Evolutionary conservation across 2,888 invertebrate genomes (phyloP).

Genomic region (Lamellibrachia columna): DNA sequence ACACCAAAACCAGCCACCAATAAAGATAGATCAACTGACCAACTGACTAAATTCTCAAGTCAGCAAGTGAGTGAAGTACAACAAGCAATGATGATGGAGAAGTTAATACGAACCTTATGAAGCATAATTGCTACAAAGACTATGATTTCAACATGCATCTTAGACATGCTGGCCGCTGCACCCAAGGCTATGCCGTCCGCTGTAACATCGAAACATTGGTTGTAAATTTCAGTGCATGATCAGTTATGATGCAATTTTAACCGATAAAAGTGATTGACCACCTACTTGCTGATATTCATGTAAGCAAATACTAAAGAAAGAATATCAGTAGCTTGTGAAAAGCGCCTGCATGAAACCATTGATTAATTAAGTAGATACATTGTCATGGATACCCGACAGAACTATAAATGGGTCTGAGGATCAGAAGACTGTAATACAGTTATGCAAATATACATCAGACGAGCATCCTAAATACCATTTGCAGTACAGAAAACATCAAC

Average conservation of each 20-base stretch:
- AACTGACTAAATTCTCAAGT: background rate
- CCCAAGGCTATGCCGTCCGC: constrained; percentile 97
- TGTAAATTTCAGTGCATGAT: background rate
- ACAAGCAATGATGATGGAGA: background rate
- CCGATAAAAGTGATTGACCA: too few species aligned
- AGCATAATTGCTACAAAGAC: constrained; percentile 99
- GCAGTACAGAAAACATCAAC: too few species aligned
- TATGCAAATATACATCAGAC: too few species aligned
- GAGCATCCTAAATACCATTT: too few species aligned
- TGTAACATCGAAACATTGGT: constrained; percentile 53
- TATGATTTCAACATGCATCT: constrained; percentile 95
- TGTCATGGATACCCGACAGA: too few species aligned
- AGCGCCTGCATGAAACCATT: too few species aligned
- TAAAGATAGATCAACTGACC: constrained; percentile 21
- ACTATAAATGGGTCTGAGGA: too few species aligned
- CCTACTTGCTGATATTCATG: too few species aligned
- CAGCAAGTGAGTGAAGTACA: background rate
- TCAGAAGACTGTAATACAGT: too few species aligned
- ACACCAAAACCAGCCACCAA: constrained; percentile 6
- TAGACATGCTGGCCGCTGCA: constrained; percentile 96
- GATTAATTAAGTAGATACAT: too few species aligned
- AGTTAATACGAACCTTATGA: constrained; percentile 77
- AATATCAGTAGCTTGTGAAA: too few species aligned
- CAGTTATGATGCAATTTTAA: background rate
- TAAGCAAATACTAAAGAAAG: too few species aligned